phyloP scores from a whole-genome alignment of 1,140 invertebrate species.

The Drosophila funebris region DNA sequence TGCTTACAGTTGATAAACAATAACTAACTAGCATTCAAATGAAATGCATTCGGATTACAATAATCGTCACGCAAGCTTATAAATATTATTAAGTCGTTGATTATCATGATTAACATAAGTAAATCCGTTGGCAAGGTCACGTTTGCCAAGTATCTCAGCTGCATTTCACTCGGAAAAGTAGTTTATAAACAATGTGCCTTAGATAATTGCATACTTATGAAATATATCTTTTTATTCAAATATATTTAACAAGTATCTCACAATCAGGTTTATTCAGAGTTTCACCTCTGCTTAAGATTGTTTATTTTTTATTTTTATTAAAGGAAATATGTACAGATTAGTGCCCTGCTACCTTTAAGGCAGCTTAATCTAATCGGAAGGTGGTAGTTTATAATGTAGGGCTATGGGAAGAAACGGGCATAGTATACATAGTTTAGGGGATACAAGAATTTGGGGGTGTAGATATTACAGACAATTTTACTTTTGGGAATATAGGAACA shows the following conservation, averaged over 20 bases:
- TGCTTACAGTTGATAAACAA: constrained; percentile 63
- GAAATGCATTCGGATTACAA: constrained; percentile 1
- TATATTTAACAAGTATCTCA: neutral
- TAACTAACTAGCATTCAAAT: constrained; percentile 16
- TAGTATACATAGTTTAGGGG: too few species aligned
- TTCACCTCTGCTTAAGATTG: too few species aligned
- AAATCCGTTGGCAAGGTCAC: constrained; percentile 16
- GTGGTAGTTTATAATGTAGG: too few species aligned
- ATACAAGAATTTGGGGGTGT: too few species aligned
- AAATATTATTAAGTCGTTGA: neutral
- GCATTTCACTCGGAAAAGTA: constrained; percentile 1
- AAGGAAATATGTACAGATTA: too few species aligned
- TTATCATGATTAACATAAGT: neutral
- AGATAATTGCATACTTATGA: neutral
- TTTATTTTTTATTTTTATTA: too few species aligned
- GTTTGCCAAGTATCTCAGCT: constrained; percentile 5
- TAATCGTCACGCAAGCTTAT: neutral
- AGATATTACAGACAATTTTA: too few species aligned
- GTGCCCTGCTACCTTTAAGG: too few species aligned
- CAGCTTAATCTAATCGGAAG: too few species aligned
- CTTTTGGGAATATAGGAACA: too few species aligned
- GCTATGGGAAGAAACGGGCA: too few species aligned
- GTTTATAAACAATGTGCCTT: neutral
- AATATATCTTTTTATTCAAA: neutral
- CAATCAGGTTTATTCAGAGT: too few species aligned